A percentile compares a stretch with the other conserved stretches of the same genome.
phyloP scores from a whole-genome alignment of 2,797 vertebrate species.

The Sebastolobus alascanus region DNA sequence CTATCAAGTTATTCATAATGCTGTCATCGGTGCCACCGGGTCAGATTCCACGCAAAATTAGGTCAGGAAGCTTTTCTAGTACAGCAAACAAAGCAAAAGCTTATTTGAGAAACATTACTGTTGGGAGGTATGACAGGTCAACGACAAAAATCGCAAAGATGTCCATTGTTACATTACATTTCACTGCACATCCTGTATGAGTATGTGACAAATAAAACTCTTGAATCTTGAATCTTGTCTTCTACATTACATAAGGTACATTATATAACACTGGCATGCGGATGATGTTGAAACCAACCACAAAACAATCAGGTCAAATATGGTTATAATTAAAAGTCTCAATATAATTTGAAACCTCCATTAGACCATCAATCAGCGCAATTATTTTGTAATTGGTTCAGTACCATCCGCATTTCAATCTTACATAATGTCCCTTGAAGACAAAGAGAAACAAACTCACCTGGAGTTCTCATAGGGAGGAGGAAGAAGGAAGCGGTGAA shows the following conservation, averaged over 20 bases:
- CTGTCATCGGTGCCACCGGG: no score
- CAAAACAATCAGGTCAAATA: neutral
- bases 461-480: neutral
- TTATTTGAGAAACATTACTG: neutral
- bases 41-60: no score
- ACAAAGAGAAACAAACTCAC: neutral
- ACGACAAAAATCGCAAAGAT: neutral
- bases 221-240: neutral
- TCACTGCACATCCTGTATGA: no score
- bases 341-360: neutral
- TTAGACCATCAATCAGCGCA: neutral
- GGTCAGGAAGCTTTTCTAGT: neutral
- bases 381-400: neutral
- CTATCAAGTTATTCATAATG: no score
- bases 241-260: neutral
- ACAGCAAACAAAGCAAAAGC: neutral
- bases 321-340: neutral
- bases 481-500: neutral
- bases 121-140: neutral
- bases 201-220: no score
- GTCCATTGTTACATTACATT: neutral
- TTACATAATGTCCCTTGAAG: neutral
- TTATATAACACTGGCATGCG: neutral
- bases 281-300: neutral
- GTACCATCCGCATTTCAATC: neutral